A percentile compares a stretch with the other conserved stretches of the same genome.
Conservation (phyloP, 2,797 vertebrate species). For the Podargus strigoides region DNA sequence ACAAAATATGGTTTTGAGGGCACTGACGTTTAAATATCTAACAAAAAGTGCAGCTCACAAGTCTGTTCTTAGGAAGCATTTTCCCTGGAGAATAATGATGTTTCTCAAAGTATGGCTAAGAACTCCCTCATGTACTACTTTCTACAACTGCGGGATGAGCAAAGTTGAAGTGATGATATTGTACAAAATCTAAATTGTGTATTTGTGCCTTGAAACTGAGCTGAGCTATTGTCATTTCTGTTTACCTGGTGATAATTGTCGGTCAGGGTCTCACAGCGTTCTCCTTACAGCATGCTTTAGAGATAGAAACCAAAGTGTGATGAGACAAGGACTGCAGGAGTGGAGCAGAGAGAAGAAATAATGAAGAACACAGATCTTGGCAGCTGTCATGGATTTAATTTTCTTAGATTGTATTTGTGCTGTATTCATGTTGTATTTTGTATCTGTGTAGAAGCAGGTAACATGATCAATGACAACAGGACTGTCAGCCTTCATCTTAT, state of each 20-base stretch:
- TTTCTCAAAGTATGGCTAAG: background rate
- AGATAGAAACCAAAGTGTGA: background rate
- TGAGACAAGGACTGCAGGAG: background rate
- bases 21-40: background rate
- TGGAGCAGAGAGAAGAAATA: background rate
- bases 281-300: background rate
- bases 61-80: background rate
- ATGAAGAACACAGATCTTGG: background rate
- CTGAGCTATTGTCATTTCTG: background rate
- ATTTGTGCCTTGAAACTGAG: background rate
- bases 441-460: background rate
- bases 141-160: background rate
- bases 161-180: background rate
- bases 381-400: background rate
- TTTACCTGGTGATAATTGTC: background rate
- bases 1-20: background rate
- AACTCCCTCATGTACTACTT: background rate
- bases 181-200: background rate
- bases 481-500: background rate
- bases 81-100: background rate
- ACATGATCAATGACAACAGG: background rate
- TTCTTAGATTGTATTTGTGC: background rate
- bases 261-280: background rate
- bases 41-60: background rate
- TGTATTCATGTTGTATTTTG: background rate